A percentile compares a stretch with the other conserved stretches of the same genome.
phyloP scores from a whole-genome alignment of 2,888 invertebrate species.

The Dolichomitus sp. region DNA sequence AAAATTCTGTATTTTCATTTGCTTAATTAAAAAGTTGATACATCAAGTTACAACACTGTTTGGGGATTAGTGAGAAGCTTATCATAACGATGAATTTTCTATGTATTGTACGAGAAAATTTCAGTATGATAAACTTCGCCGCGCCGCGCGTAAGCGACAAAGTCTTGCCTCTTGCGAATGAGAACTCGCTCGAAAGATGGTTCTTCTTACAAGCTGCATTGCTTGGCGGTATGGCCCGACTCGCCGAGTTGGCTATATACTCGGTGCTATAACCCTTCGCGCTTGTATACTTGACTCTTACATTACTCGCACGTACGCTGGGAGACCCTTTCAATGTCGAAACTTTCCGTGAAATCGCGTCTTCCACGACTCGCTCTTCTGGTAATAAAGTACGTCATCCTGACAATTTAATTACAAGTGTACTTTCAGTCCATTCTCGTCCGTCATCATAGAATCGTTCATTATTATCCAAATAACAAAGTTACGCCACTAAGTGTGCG shows the following conservation, averaged over 20 bases:
- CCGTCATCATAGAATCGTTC: slow-evolving; percentile 16
- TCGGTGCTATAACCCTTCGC: slow-evolving; percentile 1
- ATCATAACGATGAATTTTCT: slow-evolving; percentile 20
- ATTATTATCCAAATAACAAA: slow-evolving; percentile 29
- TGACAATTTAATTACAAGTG: slow-evolving; percentile 8
- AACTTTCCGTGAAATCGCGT: not conserved
- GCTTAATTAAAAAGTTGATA: not conserved
- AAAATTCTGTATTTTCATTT: not conserved
- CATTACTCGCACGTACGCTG: slow-evolving; percentile 8
- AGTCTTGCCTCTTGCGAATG: not conserved
- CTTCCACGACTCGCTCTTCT: not conserved
- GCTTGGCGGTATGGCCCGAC: not conserved
- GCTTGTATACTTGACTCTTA: not conserved
- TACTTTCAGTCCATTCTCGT: not conserved
- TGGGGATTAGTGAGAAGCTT: slow-evolving; percentile 1
- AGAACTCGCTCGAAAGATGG: slow-evolving; percentile 9
- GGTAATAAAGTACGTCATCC: not conserved
- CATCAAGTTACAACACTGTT: not conserved
- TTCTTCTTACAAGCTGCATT: not conserved
- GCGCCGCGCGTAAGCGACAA: not conserved
- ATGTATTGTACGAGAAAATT: slow-evolving; percentile 23
- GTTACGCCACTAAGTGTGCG: not conserved
- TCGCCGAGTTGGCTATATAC: slow-evolving; percentile 6
- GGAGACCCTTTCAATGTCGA: not conserved
- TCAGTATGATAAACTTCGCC: slow-evolving; percentile 30